A percentile compares a stretch with the other conserved stretches of the same genome.
These are phyloP conservation scores for Geotrypetes seraphini DNA, from an alignment of 2,797 vertebrate genomes.

Conservation along the genomic window DNA sequence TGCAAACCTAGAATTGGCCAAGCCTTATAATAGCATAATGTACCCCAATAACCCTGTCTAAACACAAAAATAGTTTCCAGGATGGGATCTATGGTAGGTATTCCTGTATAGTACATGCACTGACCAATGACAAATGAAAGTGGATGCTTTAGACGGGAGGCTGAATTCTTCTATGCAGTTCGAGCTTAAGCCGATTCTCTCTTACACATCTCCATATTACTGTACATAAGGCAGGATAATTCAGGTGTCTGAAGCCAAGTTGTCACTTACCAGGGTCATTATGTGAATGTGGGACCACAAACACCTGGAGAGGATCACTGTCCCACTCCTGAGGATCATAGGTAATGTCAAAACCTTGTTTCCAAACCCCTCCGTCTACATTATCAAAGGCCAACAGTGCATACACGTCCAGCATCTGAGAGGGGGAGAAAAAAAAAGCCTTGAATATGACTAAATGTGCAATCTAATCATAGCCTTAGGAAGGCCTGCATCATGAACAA, in stretches of 20 bases:
- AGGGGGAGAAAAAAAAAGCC: neutral
- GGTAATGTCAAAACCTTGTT: constrained; percentile 94
- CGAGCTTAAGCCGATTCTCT: neutral
- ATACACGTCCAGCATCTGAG: constrained; percentile 83
- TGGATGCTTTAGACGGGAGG: too few relatives aligned
- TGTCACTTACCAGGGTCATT: constrained; percentile 82
- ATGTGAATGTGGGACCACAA: constrained; percentile 93
- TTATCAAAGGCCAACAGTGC: constrained; percentile 88
- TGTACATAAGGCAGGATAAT: neutral
- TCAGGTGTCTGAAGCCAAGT: neutral
- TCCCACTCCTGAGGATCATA: constrained; percentile 84
- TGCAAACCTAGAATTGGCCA: too few relatives aligned
- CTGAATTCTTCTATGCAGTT: too few relatives aligned
- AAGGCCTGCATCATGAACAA: too few relatives aligned
- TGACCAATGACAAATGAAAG: too few relatives aligned
- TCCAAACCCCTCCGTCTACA: constrained; percentile 90
- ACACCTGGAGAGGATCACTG: constrained; percentile 76
- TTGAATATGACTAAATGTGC: too few relatives aligned
- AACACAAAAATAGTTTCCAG: too few relatives aligned
- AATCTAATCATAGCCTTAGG: too few relatives aligned
- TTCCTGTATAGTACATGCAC: too few relatives aligned
- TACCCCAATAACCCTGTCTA: too few relatives aligned
- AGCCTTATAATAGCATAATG: too few relatives aligned
- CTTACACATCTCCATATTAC: neutral
- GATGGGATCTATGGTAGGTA: too few relatives aligned